Percentiles rank a stretch among this genome's conserved stretches.
Conservation (phyloP, 2,888 invertebrate genomes). For the Heliconius sara region DNA sequence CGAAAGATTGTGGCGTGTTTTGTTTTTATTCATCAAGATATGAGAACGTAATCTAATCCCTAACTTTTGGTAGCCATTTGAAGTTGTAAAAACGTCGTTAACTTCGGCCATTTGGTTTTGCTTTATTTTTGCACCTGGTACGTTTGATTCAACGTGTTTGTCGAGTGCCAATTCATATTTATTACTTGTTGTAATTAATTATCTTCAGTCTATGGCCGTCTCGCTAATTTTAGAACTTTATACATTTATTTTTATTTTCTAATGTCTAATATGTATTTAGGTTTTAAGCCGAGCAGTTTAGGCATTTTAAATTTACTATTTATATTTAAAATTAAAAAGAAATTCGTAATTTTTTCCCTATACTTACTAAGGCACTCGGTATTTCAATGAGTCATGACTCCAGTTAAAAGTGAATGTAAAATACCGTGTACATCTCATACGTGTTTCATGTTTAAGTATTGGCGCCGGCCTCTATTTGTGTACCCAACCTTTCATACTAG, state of each 20-base stretch:
- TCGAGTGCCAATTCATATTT: conserved; percentile 41
- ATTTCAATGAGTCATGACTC: conserved; percentile 39
- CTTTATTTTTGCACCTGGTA: conserved; percentile 62
- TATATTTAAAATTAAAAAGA: neutral
- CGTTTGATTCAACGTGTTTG: conserved; percentile 55
- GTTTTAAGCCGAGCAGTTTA: too few relatives aligned
- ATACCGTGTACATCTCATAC: conserved; percentile 62
- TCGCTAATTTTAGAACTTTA: conserved; percentile 47
- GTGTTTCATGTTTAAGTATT: conserved; percentile 59
- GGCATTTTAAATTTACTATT: too few relatives aligned
- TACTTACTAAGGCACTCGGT: neutral
- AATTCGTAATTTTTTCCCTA: neutral
- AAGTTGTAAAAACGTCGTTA: conserved; percentile 48
- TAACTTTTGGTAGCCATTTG: conserved; percentile 40
- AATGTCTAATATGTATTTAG: neutral
- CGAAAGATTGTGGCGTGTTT: conserved; percentile 19
- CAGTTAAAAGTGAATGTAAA: conserved; percentile 52
- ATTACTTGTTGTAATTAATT: conserved; percentile 42
- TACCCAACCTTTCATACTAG: conserved; percentile 58
- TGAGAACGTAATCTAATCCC: conserved; percentile 28
- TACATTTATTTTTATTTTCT: neutral
- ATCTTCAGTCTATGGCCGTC: conserved; percentile 46
- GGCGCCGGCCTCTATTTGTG: conserved; percentile 69
- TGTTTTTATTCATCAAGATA: conserved; percentile 26
- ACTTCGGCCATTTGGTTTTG: conserved; percentile 40